These are phyloP conservation scores for Crypturellus tataupa DNA, from an alignment of 2,797 vertebrate genomes.

Conservation along the genomic window DNA sequence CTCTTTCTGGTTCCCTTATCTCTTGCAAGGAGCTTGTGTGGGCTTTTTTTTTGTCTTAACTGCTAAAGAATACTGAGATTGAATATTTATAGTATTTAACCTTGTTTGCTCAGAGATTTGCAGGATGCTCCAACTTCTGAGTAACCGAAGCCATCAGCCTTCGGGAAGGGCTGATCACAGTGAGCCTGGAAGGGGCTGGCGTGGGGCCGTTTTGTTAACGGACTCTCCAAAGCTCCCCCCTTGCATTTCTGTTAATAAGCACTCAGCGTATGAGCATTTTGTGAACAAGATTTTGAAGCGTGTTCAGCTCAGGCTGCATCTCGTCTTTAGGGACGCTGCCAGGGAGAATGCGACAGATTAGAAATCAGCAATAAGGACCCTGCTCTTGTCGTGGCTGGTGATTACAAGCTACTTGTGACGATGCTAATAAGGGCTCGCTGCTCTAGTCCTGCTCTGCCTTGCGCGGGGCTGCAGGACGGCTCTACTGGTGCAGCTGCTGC, in stretches of 20 bases:
- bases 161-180: not conserved
- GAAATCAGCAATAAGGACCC: not conserved
- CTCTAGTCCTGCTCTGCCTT: not conserved
- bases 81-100: not conserved
- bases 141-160: too few species aligned
- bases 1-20: not conserved
- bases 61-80: rapidly evolving
- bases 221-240: rapidly evolving
- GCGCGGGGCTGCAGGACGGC: rapidly evolving
- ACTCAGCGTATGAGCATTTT: not conserved
- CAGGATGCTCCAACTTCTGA: not conserved
- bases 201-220: not conserved
- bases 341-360: rapidly evolving
- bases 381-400: not conserved
- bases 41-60: rapidly evolving
- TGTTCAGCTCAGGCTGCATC: rapidly evolving
- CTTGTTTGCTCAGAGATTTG: not conserved
- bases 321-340: not conserved
- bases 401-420: not conserved
- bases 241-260: not conserved
- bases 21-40: not conserved
- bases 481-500: rapidly evolving
- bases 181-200: rapidly evolving
- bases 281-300: rapidly evolving
- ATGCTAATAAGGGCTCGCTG: not conserved